phyloP scores from a whole-genome alignment of 2,888 invertebrate species.

The Pachycephus smyrnensis region DNA sequence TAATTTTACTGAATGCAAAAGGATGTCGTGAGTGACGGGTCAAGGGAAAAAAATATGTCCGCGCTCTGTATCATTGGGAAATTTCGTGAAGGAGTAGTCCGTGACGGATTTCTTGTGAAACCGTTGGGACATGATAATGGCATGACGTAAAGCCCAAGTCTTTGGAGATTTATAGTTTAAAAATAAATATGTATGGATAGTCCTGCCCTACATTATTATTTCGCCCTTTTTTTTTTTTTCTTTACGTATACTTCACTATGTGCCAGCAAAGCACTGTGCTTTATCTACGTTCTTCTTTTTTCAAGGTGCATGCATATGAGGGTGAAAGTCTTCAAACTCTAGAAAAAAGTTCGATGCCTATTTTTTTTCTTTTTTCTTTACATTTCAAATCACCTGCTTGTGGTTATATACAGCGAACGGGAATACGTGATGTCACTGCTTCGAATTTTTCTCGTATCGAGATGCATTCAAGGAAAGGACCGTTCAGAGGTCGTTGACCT shows the following conservation, averaged over 20 bases:
- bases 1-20: background rate
- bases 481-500: background rate
- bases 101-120: background rate
- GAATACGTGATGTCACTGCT: background rate
- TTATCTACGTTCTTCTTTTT: background rate
- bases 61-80: background rate
- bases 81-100: background rate
- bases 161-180: background rate
- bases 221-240: background rate
- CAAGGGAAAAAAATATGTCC: background rate
- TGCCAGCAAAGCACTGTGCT: background rate
- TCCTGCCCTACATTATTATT: background rate
- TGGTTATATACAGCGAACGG: background rate
- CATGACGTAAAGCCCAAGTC: background rate
- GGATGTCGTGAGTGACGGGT: background rate
- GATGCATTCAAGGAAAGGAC: background rate
- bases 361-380: background rate
- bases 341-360: background rate
- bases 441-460: background rate
- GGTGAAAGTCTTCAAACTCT: background rate
- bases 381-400: background rate
- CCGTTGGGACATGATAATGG: background rate
- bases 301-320: background rate
- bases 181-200: background rate
- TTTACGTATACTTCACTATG: background rate